Evolutionary conservation across 1,140 invertebrate species (phyloP), one percentile per base, ranked within the genome.

Genomic region (Phocides pigmalion): DNA sequence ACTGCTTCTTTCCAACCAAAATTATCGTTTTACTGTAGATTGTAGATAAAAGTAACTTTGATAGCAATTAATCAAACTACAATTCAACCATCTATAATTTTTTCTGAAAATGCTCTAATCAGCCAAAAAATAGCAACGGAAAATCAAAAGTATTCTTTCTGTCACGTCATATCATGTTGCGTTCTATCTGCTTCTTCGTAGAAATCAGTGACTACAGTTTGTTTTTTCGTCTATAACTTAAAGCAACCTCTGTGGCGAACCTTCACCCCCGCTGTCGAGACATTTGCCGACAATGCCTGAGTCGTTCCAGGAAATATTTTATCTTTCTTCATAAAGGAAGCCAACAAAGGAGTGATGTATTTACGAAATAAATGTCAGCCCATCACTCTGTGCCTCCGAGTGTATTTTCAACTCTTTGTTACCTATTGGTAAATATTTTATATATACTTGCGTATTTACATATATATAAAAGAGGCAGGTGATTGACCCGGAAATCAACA

Each of bases 291-390:
- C 81, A 87, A 86, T 77, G 62, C 76, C 74, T 66, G 77, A 74
- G 76, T 73, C 73, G 74, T 70, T 79, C 66, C 66, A 77, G 80
- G 84, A 80, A 88, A 84, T 89, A 87, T 89, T 89, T 84, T 87
- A 87, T 87, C 85, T 84, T 87, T 81, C 79, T 84, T 87, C 82
- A 87, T 86, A 88, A 84, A 81, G 79, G 79, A 79, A 77, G 76
- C 76, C 74, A 80, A 84, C 82, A 87, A 84, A 84, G 72, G 82
- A 78, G 70, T 80, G 76, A 82, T 82, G 79, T 88, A 79, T 86
- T 84, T 88, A 80, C 70, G 72, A 84, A 85, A 86, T 82, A 84
- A 84, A 86, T 82, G 82, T 88, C 78, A 84, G 76, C 70, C 75
- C 82, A 86, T 88, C 83, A 82, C 68, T 84, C 81, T 74, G 62